Evolutionary conservation across 2,113 vertebrate genomes (phyloP), one percentile per base, ranked within the genome.

Genomic region (Rhombomys opimus): DNA sequence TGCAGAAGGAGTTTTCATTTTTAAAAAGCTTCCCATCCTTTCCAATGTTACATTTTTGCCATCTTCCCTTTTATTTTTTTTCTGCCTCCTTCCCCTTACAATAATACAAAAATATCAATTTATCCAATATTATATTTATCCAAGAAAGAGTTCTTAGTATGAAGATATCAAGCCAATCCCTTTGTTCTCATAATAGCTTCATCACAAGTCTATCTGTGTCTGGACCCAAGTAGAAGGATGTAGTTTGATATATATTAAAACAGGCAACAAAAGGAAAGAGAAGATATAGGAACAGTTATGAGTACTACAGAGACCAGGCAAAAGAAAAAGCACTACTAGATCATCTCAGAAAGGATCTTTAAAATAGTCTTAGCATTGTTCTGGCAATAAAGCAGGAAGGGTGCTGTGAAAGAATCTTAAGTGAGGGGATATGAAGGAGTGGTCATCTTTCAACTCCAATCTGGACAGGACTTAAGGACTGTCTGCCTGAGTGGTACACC

Each of bases 1-100:
- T 50, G 6, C 13, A 89, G 7, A 30, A n/a, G 5, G 32, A 32
- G 17, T 95, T 95, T 97, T 92, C 25, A 46, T 63, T 80, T 95
- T 94, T 96, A 50, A 0, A 95, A 90, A 90, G 41, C 38, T 93
- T 90, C 23, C 25, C 20, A n/a, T 0, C 0, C 76, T 90, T 81
- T 25, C 11, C 54, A 92, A 89, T 18, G 91, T 78, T 68, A 59
- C 22, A n/a, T 30, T 23, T 41, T 94, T 30, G 70, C 5, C 2
- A 77, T 61, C 2, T 61, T 41, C 84, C n/a, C 52, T 90, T 92
- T 90, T 35, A 35, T 23, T 63, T 84, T 87, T 81, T 81, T 81
- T 73, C 14, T 89, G 6, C 50, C 32, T 82, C 57, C 35, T 87
- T 13, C 1, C 23, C 88, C 23, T 80, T 1, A n/a, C 1, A 14